These are phyloP conservation scores for Brachionus paranguensis DNA, from an alignment of 1,140 invertebrate species.

Conservation along the genomic window DNA sequence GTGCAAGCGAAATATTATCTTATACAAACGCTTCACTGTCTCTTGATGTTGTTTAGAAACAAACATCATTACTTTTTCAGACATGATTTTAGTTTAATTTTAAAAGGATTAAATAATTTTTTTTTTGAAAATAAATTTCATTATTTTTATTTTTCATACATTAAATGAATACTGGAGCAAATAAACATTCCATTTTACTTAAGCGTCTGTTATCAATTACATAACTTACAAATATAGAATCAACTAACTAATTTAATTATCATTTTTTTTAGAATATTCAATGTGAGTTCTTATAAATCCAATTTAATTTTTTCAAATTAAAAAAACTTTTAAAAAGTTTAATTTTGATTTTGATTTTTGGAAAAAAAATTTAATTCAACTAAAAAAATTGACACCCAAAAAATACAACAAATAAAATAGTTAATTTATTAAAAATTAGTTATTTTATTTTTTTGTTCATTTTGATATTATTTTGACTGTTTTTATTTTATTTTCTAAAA, in stretches of 20 bases:
- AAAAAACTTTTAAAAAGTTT: too few relatives aligned
- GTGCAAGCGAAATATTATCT: slow-evolving; percentile 77
- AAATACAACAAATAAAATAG: too few relatives aligned
- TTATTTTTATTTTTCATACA: neutral
- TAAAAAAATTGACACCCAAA: too few relatives aligned
- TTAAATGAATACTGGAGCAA: neutral
- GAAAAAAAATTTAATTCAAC: too few relatives aligned
- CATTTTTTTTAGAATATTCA: too few relatives aligned
- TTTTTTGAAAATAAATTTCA: neutral
- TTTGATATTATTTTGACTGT: too few relatives aligned
- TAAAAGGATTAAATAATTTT: neutral
- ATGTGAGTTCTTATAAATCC: too few relatives aligned
- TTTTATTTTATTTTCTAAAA: too few relatives aligned
- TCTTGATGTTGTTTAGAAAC: slow-evolving; percentile 7
- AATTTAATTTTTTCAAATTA: too few relatives aligned
- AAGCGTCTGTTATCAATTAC: neutral
- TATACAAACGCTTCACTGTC: slow-evolving; percentile 63
- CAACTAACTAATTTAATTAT: neutral
- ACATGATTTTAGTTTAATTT: neutral
- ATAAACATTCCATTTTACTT: neutral
- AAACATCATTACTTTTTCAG: slow-evolving; percentile 1
- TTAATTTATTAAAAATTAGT: too few relatives aligned
- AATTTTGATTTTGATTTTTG: too few relatives aligned
- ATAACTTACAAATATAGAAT: neutral
- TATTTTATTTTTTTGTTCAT: too few relatives aligned